Base-by-base conservation (phyloP, 2,888 invertebrate species). In the Aspidiotus rigidus region DNA sequence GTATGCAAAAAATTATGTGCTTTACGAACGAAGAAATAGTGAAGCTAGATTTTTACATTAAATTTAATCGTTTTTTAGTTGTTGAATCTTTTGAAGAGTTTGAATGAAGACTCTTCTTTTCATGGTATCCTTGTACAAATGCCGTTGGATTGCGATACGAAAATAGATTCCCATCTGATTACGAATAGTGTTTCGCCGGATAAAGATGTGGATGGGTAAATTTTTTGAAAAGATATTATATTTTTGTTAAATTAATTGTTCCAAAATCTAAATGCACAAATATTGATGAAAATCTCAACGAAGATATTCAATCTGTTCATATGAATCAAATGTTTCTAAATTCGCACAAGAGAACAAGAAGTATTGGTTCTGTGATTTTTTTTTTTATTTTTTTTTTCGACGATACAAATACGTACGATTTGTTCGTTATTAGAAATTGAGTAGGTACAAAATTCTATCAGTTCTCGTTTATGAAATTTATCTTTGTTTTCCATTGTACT, bases 41-140 rank as follows among this genome's bases (percentile, higher is more conserved):
- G 10, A 0, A 11, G 9, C 3, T 39, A 55, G n/a, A 39, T 1
- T 11, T 56, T 57, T 57, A 42, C 17, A 41, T 13, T 41, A 39
- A 13, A 42, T 13, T n/a, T 13, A n/a, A 15, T 66, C 39, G 15
- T 28, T 13, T 64, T 28, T 57, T 77, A 90, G 87, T 79, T 93
- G 62, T 78, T 91, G 71, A 79, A 82, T 49, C 83, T 84, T 77
- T 80, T 96, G 64, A 82, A 85, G 64, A 81, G 82, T 66, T 80
- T 99, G 70, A 99, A 99, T 78, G 83, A 84, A 73, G 90, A 96
- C 77, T 85, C 89, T 0, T 80, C 80, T 11, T 85, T 96, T 54
- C 95, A 97, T 79, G 97, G 97, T 67, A 94, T 97, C 76, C 95
- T 97, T 74, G 93, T 97, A 0, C 96, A 96, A 82, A 90, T 93